Base-by-base conservation (phyloP, 2,113 vertebrate genomes). In the Aleadryas rufinucha region DNA sequence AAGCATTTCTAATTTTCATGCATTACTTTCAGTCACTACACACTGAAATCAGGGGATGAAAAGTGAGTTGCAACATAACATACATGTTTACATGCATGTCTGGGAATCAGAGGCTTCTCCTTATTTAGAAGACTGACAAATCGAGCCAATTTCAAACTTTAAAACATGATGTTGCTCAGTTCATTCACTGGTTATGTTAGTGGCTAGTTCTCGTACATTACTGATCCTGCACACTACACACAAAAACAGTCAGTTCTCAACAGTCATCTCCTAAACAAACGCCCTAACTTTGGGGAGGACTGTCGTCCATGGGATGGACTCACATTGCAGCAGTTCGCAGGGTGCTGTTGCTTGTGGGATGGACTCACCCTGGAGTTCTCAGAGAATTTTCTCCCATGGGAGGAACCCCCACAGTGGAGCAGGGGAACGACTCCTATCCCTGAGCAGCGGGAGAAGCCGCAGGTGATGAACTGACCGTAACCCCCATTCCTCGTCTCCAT, bases 1-100 rank as follows among this genome's bases (percentile, higher is more conserved):
- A 85, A 78, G 7, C 2, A 45, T 61, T 85, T 74, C 18, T 79
- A 41, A 61, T 70, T 74, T 89, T 70, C 9, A 13, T 82, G 27
- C 7, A 33, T 39, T 16, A 20, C 28, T 64, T 7, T 69, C 16
- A 56, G 56, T 76, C 21, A 13, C 13, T 26, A 14, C 27, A 39
- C 1, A 6, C 12, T 61, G 70, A 65, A 78, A 42, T 61, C 1
- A 8, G 41, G 6, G 10, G 2, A 56, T 61, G 16, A 70, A 75
- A 39, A 52, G 13, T 23, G 12, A 68, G 13, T 60, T 85, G 41
- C 13, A 82, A 19, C 8, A 65, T 27, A 61, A 24, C 27, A 33
- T 23, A 22, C 0, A 8, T 27, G 28, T 52, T 33, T 26, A 35
- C 2, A 2, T 15, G 4, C 35, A 7, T 24, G 9, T 35, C 44